Base-by-base conservation (phyloP, 2,888 invertebrate genomes). In the Caenorhabditis angaria region DNA sequence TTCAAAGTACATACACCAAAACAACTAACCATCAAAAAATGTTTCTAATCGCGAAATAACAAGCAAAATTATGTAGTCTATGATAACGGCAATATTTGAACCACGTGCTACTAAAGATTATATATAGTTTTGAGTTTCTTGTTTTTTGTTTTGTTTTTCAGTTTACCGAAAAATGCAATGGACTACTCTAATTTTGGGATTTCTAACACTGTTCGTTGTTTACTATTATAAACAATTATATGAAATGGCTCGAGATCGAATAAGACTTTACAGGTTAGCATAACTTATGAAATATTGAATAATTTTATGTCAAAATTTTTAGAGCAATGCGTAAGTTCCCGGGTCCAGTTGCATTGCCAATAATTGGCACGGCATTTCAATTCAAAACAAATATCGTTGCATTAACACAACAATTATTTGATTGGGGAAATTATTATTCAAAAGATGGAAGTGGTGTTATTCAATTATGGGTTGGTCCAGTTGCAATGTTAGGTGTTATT, bases 401-500 rank as follows among this genome's bases (percentile, higher is more conserved):
- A 12, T 20, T 66, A n/a, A 57, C 51, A 3, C 14, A 25, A 1
- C 58, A 61, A 53, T 32, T 64, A 10, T 50, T 69, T 55, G n/a
- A 63, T 0, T 18, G 67, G 41, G 70, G 68, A 0, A 6, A 32
- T 6, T 48, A 63, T 12, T 71, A 63, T 51, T 62, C 61, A 27
- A 32, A 58, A 6, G 32, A 54, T 14, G 71, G 71, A 2, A 10
- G 18, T 14, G 65, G 65, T 3, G 50, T 61, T 2, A 28, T 71
- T 0, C 18, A 47, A 25, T 22, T 82, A 8, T 79, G 81, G 80
- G 53, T 80, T 14, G 80, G 78, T 0, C 78, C 81, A 18, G 66
- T 72, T 22, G 78, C 80, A 10, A 61, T 82, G 60, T 47, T 82
- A 8, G 61, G 66, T 12, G 61, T 78, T 1, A 60, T 73, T n/a